Percentiles rank a stretch among this genome's conserved stretches.
Conservation (phyloP, 2,888 invertebrate species). For the Agonopterix arenella region DNA sequence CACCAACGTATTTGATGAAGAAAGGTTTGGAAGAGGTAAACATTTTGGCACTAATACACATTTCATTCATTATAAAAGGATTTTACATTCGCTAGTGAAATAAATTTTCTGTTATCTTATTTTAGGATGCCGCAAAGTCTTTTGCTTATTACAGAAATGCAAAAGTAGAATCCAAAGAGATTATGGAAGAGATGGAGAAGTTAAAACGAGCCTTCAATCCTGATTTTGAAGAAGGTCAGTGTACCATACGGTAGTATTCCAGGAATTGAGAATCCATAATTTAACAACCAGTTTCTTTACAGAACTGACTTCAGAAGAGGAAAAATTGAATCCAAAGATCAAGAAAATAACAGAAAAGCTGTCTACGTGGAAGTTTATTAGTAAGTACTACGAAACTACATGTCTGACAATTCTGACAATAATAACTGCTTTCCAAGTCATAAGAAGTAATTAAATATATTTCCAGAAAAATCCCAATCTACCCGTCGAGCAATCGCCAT, state of each 20-base stretch:
- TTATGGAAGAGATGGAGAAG: constrained; percentile 32
- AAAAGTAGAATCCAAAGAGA: constrained; percentile 30
- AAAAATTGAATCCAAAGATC: neutral
- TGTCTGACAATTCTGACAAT: no score
- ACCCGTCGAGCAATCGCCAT: constrained; percentile 37
- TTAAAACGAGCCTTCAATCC: constrained; percentile 32
- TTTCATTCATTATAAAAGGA: no score
- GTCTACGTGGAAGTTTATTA: constrained; percentile 15
- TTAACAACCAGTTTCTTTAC: neutral
- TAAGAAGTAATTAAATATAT: neutral
- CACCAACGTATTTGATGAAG: constrained; percentile 47
- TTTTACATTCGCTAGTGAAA: neutral
- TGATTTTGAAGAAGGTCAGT: constrained; percentile 21
- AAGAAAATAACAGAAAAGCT: neutral
- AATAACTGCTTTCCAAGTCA: no score
- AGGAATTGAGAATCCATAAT: constrained; percentile 32
- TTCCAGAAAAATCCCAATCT: constrained; percentile 43
- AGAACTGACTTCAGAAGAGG: neutral
- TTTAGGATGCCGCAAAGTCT: constrained; percentile 48
- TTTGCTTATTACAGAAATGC: constrained; percentile 41
- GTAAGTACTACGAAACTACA: neutral
- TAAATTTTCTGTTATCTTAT: no score
- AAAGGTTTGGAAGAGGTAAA: constrained; percentile 42
- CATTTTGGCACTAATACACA: no score
- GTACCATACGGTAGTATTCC: constrained; percentile 39